A percentile compares a stretch with the other conserved stretches of the same genome.
phyloP scores from a whole-genome alignment of 2,888 invertebrate genomes.

The Tridacna crocea region DNA sequence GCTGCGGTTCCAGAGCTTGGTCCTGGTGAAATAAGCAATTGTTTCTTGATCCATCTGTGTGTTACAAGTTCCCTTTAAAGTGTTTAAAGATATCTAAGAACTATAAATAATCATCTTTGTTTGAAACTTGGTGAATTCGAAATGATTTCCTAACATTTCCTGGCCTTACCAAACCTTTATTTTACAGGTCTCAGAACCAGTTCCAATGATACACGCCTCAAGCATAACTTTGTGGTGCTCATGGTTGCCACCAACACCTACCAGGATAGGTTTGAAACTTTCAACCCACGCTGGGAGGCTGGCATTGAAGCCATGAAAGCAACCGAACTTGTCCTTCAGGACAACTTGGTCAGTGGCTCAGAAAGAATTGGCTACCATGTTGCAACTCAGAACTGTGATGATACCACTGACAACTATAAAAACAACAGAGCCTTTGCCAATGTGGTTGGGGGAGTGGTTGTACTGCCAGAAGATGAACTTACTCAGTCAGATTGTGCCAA shows the following conservation, averaged over 20 bases:
- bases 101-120: too few species aligned
- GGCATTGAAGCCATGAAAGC: conserved; percentile 66
- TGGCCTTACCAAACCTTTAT: not conserved
- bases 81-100: too few species aligned
- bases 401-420: conserved; percentile 49
- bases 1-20: too few species aligned
- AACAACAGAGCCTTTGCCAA: conserved; percentile 71
- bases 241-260: conserved; percentile 76
- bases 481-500: conserved; percentile 60
- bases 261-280: conserved; percentile 68
- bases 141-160: too few species aligned
- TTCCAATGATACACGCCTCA: conserved; percentile 63
- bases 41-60: too few species aligned
- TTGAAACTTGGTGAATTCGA: too few species aligned
- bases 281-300: conserved; percentile 69
- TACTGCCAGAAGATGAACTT: conserved; percentile 8
- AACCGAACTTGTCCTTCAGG: conserved; percentile 58
- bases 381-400: conserved; percentile 61
- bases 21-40: too few species aligned
- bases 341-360: conserved; percentile 76
- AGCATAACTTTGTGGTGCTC: conserved; percentile 74
- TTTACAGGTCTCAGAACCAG: conserved; percentile 73
- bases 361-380: conserved; percentile 74
- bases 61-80: too few species aligned
- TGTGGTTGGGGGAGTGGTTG: conserved; percentile 65